Base-by-base conservation (phyloP, 2,888 invertebrate species). In the Drosophila kuntzei region DNA sequence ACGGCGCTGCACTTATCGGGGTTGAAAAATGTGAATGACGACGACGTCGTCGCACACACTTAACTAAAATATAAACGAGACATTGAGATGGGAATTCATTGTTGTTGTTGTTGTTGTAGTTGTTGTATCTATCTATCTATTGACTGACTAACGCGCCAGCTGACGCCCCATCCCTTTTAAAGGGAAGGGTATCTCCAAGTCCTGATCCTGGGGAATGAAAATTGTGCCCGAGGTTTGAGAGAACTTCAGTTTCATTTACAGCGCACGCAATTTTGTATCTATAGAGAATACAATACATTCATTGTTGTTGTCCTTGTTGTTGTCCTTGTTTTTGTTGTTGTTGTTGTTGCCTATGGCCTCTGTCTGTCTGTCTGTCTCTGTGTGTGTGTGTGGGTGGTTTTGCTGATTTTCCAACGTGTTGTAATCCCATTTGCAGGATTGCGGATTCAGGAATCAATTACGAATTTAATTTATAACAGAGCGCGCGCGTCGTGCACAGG, bases 381-480 rank as follows among this genome's bases (percentile, higher is more conserved):
- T 44, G 14, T 4, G 41, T 22, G 12, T 44, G 64, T 37, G 50
- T 53, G 55, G 49, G 67, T 62, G 60, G 46, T 49, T 29, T 29
- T 37, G 78, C 78, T 76, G 87, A 80, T 85, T 82, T 86, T 71
- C 64, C 80, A 83, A 89, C 90, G 89, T 89, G 89, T 89, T 82
- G 87, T 89, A 89, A 89, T 89, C 89, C 90, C 87, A 89, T 89
- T 89, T 89, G 84, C 86, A 82, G 78, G 87, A 89, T 89, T 89
- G 89, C 89, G 87, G 89, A 88, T 88, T 89, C 89, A 89, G 89
- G 87, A 89, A 89, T 89, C 89, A 89, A 89, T 89, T 89, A 89
- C 89, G 79, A 87, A 83, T 89, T 87, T 78, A 89, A 89, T 89
- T 85, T 85, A 85, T 89, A 89, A 76, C 79, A 87, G 74, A 68